These are phyloP conservation scores for Eumerus sabulonum DNA, from an alignment of 2,888 invertebrate genomes.

Conservation along the genomic window DNA sequence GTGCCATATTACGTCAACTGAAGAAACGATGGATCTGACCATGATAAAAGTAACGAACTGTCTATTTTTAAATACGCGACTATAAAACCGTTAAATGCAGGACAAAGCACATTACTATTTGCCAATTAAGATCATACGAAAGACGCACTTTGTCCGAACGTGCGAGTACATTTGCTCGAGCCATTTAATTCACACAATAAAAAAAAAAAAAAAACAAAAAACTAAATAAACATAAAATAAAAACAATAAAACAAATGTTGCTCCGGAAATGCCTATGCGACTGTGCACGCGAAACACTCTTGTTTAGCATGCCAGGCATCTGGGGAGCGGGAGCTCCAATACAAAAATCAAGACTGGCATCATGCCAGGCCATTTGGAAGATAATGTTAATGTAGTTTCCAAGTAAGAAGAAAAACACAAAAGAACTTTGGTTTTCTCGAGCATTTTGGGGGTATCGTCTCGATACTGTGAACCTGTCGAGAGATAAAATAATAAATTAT, in stretches of 20 bases:
- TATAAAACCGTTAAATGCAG: background rate
- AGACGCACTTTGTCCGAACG: background rate
- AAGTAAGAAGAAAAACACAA: background rate
- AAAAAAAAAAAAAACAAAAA: background rate
- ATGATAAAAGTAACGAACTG: too few species aligned
- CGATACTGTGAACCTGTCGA: slow-evolving; percentile 34
- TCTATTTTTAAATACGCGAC: too few species aligned
- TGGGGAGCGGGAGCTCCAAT: too few species aligned
- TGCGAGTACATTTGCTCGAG: too few species aligned
- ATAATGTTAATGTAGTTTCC: slow-evolving; percentile 9
- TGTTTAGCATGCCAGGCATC: background rate
- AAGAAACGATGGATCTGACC: too few species aligned
- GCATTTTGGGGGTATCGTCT: slow-evolving; percentile 12
- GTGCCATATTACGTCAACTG: too few species aligned
- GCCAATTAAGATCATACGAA: background rate
- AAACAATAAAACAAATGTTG: slow-evolving; percentile 13
- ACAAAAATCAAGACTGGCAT: slow-evolving; percentile 9
- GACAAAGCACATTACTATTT: background rate
- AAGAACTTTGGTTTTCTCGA: slow-evolving; percentile 1
- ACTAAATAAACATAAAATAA: background rate
- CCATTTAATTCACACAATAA: too few species aligned
- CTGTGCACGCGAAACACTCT: slow-evolving; percentile 16
- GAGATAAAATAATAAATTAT: slow-evolving; percentile 6
- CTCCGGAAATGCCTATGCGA: slow-evolving; percentile 45
- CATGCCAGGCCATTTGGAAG: slow-evolving; percentile 20